Evolutionary conservation across 2,888 invertebrate species (phyloP).

Genomic region (Altica lythri): DNA sequence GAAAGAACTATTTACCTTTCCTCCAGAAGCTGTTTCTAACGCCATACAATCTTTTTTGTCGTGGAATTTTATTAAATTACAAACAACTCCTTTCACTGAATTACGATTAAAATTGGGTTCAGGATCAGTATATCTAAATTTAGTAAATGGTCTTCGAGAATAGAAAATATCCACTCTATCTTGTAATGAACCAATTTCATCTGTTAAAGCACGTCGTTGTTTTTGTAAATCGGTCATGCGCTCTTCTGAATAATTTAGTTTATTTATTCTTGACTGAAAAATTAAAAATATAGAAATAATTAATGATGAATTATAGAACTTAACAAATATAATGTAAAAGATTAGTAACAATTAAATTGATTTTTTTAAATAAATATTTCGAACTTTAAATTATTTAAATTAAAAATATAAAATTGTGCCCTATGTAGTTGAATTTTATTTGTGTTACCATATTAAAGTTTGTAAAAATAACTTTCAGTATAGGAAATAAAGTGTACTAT

Average conservation of each 20-base stretch:
- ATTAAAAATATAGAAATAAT: too few species aligned
- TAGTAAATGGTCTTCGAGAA: constrained; percentile 61
- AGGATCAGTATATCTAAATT: constrained; percentile 80
- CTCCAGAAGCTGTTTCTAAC: constrained; percentile 84
- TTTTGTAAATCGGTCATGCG: constrained; percentile 62
- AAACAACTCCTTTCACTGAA: constrained; percentile 78
- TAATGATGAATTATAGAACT: too few species aligned
- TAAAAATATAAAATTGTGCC: too few species aligned
- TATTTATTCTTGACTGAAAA: constrained; percentile 53
- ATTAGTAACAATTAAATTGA: too few species aligned
- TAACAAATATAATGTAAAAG: too few species aligned
- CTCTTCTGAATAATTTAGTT: constrained; percentile 66
- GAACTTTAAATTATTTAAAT: too few species aligned
- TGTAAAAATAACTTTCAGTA: too few species aligned
- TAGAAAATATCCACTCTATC: constrained; percentile 66
- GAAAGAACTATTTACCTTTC: constrained; percentile 73
- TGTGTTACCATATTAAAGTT: too few species aligned
- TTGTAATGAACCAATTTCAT: constrained; percentile 62
- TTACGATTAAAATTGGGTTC: constrained; percentile 70
- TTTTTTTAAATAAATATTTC: too few species aligned
- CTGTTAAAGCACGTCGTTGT: constrained; percentile 59
- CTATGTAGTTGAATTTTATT: too few species aligned
- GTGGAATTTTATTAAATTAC: constrained; percentile 74
- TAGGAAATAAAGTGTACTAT: too few species aligned
- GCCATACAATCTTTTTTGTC: constrained; percentile 76